Conservation (phyloP, 2,113 vertebrate genomes). For the Gadus macrocephalus region DNA sequence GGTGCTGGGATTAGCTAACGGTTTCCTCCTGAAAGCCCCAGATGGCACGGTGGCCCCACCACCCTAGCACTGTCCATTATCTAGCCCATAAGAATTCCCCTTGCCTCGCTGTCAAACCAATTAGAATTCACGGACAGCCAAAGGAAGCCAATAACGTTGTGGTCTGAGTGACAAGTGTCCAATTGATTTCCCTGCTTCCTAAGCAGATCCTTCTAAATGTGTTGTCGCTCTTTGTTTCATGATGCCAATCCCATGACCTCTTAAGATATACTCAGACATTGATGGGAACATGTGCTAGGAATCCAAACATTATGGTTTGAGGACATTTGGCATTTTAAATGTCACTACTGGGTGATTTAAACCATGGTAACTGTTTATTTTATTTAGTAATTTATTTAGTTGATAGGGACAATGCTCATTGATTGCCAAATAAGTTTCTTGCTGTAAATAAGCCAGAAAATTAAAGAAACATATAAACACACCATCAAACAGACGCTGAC, state of each 20-base stretch:
- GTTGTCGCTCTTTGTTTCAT: constrained; percentile 10
- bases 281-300: too few relatives aligned
- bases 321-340: too few relatives aligned
- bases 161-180: constrained; percentile 45
- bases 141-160: constrained; percentile 36
- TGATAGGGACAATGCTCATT: too few relatives aligned
- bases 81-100: constrained; percentile 63
- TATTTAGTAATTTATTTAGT: too few relatives aligned
- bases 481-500: too few relatives aligned
- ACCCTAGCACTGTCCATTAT: constrained; percentile 50
- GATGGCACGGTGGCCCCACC: constrained; percentile 64
- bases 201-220: constrained; percentile 16
- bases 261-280: too few relatives aligned
- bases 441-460: too few relatives aligned
- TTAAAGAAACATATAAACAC: too few relatives aligned
- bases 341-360: too few relatives aligned
- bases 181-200: constrained; percentile 26
- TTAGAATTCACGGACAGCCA: constrained; percentile 47
- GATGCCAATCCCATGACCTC: not conserved
- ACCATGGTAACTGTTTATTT: too few relatives aligned
- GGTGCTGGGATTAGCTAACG: constrained; percentile 23
- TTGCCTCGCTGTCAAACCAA: constrained; percentile 50
- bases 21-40: constrained; percentile 51
- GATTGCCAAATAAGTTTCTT: too few relatives aligned
- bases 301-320: too few relatives aligned